Evolutionary conservation across 1,140 invertebrate genomes (phyloP).

Genomic region (Tribolium madens): DNA sequence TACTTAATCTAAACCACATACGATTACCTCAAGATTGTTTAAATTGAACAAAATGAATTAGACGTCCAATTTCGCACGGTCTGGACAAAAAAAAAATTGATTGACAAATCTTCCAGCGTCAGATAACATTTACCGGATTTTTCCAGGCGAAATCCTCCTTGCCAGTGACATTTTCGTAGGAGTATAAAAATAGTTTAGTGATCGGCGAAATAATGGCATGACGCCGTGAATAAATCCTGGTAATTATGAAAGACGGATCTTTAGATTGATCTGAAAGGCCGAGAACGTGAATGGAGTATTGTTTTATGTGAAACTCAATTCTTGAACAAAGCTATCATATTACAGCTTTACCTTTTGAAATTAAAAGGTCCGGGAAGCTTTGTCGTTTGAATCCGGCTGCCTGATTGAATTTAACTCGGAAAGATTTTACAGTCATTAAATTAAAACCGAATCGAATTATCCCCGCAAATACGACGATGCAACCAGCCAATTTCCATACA

Average conservation of each 20-base stretch:
- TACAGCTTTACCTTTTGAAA: constrained; percentile 43
- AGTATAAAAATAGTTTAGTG: not conserved
- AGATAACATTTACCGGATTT: too few species aligned
- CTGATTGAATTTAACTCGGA: constrained; percentile 35
- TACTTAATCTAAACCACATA: too few species aligned
- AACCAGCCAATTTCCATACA: not conserved
- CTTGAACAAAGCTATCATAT: constrained; percentile 45
- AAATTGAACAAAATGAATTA: too few species aligned
- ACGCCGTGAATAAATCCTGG: constrained; percentile 10
- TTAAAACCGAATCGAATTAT: constrained; percentile 42
- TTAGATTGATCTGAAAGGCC: constrained; percentile 41
- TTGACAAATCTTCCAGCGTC: too few species aligned
- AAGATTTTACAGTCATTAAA: constrained; percentile 44
- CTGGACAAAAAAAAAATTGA: too few species aligned
- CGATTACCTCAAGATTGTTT: too few species aligned
- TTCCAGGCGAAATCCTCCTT: not conserved
- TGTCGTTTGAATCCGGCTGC: constrained; percentile 42
- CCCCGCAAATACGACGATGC: not conserved
- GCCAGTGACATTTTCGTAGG: not conserved
- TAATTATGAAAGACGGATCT: constrained; percentile 33
- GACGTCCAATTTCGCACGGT: too few species aligned
- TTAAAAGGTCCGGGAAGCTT: constrained; percentile 41
- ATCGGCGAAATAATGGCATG: constrained; percentile 7
- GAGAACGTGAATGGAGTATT: constrained; percentile 38
- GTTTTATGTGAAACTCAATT: constrained; percentile 44